phyloP scores from a whole-genome alignment of 2,113 vertebrate species.

The Ammodytes marinus region DNA sequence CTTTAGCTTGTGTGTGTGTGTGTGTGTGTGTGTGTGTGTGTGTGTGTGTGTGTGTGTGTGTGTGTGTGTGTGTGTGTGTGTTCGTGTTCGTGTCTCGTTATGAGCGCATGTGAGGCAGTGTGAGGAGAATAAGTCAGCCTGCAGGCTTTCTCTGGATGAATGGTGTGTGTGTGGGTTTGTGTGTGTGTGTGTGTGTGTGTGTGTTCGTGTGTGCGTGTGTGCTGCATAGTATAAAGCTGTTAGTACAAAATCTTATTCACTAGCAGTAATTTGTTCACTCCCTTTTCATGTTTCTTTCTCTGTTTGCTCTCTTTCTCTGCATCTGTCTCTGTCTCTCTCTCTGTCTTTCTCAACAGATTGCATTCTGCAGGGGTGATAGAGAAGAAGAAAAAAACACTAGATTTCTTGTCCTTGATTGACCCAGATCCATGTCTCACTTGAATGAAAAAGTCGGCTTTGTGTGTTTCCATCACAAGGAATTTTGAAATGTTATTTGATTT shows the following conservation, averaged over 20 bases:
- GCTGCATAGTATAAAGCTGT: slow-evolving; percentile 66
- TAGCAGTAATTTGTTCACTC: slow-evolving; percentile 59
- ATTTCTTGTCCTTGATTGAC: slow-evolving; percentile 75
- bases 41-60: slow-evolving; percentile 7
- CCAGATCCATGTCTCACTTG: slow-evolving; percentile 60
- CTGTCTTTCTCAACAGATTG: slow-evolving; percentile 47
- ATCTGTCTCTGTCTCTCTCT: slow-evolving; percentile 41
- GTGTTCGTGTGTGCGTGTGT: slow-evolving; percentile 21
- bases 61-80: slow-evolving; percentile 12
- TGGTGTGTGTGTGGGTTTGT: slow-evolving; percentile 34
- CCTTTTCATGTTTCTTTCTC: slow-evolving; percentile 15
- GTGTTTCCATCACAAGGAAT: slow-evolving; percentile 34
- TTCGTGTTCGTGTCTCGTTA: slow-evolving; percentile 61
- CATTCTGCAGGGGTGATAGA: slow-evolving; percentile 67
- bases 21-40: slow-evolving; percentile 14
- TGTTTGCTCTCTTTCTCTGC: slow-evolving; percentile 23
- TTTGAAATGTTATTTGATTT: slow-evolving; percentile 22
- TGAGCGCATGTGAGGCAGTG: slow-evolving; percentile 42
- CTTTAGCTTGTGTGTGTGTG: slow-evolving; percentile 39
- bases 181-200: slow-evolving; percentile 24
- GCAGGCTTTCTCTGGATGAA: slow-evolving; percentile 46
- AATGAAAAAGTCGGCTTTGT: slow-evolving; percentile 54
- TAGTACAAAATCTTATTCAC: slow-evolving; percentile 62
- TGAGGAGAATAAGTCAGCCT: slow-evolving; percentile 57
- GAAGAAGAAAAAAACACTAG: slow-evolving; percentile 52